A percentile compares a stretch with the other conserved stretches of the same genome.
phyloP scores from a whole-genome alignment of 1,140 invertebrate species.

The Choristoneura fumiferana region DNA sequence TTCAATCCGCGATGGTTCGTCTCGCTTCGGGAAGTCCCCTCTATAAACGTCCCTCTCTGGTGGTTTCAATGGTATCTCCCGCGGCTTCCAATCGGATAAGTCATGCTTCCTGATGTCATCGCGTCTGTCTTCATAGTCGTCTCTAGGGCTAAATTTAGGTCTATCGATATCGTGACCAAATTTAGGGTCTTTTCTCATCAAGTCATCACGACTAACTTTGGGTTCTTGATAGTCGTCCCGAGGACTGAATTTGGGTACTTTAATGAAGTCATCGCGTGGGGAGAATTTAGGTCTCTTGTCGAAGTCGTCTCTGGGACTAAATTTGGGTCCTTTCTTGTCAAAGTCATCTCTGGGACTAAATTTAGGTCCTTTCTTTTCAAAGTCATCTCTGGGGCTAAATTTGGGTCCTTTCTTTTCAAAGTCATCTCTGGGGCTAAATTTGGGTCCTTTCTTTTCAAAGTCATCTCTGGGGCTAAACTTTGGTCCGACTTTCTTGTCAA shows the following conservation, averaged over 20 bases:
- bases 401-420: background rate
- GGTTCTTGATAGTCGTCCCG: slow-evolving; percentile 27
- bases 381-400: background rate
- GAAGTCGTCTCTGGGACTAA: background rate
- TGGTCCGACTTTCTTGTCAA: background rate
- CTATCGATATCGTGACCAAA: slow-evolving; percentile 1
- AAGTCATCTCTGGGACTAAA: slow-evolving; percentile 5
- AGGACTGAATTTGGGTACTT: background rate
- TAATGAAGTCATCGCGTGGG: background rate
- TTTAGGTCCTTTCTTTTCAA: background rate
- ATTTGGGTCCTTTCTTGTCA: slow-evolving; percentile 3
- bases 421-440: slow-evolving; percentile 5
- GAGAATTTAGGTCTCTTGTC: slow-evolving; percentile 4
- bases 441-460: background rate
- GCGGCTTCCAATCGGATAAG: no score
- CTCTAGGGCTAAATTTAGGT: slow-evolving; percentile 7
- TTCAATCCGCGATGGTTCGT: slow-evolving; percentile 23
- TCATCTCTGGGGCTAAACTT: slow-evolving; percentile 7
- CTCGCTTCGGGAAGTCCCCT: slow-evolving; percentile 23
- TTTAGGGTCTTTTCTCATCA: slow-evolving; percentile 29
- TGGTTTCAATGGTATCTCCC: background rate
- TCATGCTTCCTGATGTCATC: slow-evolving; percentile 16
- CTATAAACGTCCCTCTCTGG: background rate
- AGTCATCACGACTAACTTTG: slow-evolving; percentile 25
- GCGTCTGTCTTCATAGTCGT: background rate